Conservation (phyloP, 2,888 invertebrate species). For the Tolmerus cingulatus region DNA sequence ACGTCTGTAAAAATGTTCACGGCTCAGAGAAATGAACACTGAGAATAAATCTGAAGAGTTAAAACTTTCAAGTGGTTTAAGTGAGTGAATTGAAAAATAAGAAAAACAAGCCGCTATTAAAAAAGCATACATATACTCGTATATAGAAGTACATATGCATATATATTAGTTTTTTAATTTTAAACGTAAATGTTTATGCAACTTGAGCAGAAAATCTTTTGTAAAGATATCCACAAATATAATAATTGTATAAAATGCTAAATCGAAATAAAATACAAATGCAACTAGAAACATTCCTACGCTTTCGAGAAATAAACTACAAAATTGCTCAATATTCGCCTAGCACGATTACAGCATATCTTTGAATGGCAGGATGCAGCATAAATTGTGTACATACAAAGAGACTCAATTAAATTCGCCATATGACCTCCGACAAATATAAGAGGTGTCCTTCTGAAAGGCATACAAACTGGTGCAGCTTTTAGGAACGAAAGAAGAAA, state of each 20-base stretch:
- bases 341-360: neutral
- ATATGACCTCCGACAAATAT: constrained; percentile 58
- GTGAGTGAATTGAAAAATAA: neutral
- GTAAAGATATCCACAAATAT: no score
- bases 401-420: constrained; percentile 62
- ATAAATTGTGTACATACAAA: constrained; percentile 56
- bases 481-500: neutral
- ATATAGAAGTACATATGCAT: no score
- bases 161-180: neutral
- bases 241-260: no score
- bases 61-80: neutral
- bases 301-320: neutral
- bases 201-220: no score
- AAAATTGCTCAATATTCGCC: neutral
- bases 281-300: neutral
- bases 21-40: neutral
- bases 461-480: constrained; percentile 22
- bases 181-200: no score
- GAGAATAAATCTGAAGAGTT: neutral
- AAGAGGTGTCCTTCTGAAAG: constrained; percentile 34
- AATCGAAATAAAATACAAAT: neutral
- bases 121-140: no score
- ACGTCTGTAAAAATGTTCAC: neutral
- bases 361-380: neutral
- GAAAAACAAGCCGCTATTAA: neutral